Conservation (phyloP, 2,888 invertebrate genomes). For the Drosophila mercatorum region DNA sequence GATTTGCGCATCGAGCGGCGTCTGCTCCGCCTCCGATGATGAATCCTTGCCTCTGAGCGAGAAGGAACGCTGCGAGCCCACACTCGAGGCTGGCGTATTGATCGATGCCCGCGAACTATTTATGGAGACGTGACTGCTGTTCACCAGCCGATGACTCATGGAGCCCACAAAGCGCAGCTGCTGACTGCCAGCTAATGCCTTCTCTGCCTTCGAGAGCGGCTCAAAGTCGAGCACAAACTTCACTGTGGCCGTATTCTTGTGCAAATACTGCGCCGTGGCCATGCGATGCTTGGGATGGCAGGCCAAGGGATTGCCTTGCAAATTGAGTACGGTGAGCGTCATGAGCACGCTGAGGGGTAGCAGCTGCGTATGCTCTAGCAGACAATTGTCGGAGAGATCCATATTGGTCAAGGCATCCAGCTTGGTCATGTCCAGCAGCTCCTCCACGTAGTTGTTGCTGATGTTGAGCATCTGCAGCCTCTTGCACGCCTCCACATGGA, state of each 20-base stretch:
- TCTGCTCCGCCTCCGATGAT: slow-evolving; percentile 46
- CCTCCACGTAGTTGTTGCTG: slow-evolving; percentile 88
- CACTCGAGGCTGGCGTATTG: slow-evolving; percentile 82
- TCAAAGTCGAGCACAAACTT: slow-evolving; percentile 87
- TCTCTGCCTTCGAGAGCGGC: slow-evolving; percentile 86
- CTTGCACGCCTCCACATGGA: slow-evolving; percentile 86
- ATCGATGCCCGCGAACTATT: slow-evolving; percentile 52
- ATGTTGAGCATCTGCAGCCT: slow-evolving; percentile 87
- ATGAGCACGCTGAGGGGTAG: slow-evolving; percentile 86
- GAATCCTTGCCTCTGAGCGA: slow-evolving; percentile 45
- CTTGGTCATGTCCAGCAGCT: slow-evolving; percentile 86
- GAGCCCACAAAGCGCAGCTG: slow-evolving; percentile 67
- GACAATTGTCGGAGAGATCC: slow-evolving; percentile 88
- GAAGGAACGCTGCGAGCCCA: slow-evolving; percentile 76
- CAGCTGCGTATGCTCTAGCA: slow-evolving; percentile 87
- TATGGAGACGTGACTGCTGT: slow-evolving; percentile 51
- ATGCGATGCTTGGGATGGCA: slow-evolving; percentile 87
- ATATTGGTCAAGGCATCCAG: slow-evolving; percentile 86
- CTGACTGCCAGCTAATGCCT: slow-evolving; percentile 85
- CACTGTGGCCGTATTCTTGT: slow-evolving; percentile 86
- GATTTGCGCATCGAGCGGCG: slow-evolving; percentile 8
- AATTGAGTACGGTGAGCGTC: slow-evolving; percentile 86
- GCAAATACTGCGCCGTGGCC: slow-evolving; percentile 86
- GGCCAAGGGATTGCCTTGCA: slow-evolving; percentile 88
- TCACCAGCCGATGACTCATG: slow-evolving; percentile 45